Base-by-base conservation (phyloP, 2,888 invertebrate genomes). In the Ariolimax columbianus region DNA sequence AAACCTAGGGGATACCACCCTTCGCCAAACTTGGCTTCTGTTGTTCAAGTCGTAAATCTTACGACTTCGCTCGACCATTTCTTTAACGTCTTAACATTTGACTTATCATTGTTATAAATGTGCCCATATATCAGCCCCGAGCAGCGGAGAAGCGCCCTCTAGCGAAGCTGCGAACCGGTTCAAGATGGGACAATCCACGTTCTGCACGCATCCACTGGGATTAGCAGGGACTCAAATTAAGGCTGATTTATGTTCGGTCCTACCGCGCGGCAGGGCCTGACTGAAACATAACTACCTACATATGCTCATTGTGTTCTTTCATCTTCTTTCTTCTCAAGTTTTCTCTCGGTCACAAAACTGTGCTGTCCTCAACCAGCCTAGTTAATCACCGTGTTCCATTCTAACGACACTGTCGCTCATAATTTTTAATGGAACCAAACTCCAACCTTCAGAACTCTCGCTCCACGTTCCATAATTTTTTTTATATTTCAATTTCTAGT, bases 71-170 rank as follows among this genome's bases (percentile, higher is more conserved):
- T 77, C 47, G 40, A 23, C 51, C 47, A 43, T 38, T 66, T 55
- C 55, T 55, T 51, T 26, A 38, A 40, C 26, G 59, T 66, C 78
- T 78, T 36, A 77, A 75, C 36, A 38, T 63, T 36, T 40, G 40
- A 78, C 78, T 78, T 78, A 78, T 63, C 78, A 63, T 63, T 78
- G 78, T 78, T 78, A 78, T 63, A 78, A 63, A 78, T 78, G 40
- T 40, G n/a, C 1, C 26, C 40, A 78, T 78, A 78, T 63, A 78
- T 78, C 78, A 78, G 78, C 63, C 78, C 1, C 40, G 26, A 63
- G 63, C 38, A 40, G 40, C 0, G 14, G 40, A 40, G 26, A 26
- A 40, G 40, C 26, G 59, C 55, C 23, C 33, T 11, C 55, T 33
- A 36, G 78, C 26, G 63, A 40, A n/a, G 59, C 26, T 63, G 23